Percentiles rank a stretch among this genome's conserved stretches.
Evolutionary conservation across 2,113 vertebrate species (phyloP).

Genomic region (Casuarius casuarius): DNA sequence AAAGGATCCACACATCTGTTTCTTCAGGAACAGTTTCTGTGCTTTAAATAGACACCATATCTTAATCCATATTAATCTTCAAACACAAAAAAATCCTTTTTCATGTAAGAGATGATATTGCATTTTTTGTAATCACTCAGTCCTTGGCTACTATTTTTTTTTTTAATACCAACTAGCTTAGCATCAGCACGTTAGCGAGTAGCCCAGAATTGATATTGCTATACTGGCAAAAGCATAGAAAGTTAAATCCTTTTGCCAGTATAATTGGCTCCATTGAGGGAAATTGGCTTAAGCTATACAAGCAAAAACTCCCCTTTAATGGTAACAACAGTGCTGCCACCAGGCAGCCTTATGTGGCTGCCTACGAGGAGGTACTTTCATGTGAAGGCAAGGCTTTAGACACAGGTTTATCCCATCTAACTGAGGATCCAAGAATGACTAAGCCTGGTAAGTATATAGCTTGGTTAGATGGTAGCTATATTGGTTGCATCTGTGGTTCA

Average conservation of each 20-base stretch:
- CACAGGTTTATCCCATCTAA: constrained; percentile 28
- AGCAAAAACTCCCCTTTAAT: constrained; percentile 20
- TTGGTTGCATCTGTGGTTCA: neutral
- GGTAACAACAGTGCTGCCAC: neutral
- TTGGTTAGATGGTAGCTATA: neutral
- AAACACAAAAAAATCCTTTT: neutral
- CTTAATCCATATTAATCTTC: neutral
- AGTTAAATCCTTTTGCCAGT: neutral
- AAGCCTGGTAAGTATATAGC: neutral
- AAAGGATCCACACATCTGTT: neutral
- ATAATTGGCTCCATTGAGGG: constrained; percentile 1
- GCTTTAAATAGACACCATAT: neutral
- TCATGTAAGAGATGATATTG: neutral
- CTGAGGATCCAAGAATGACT: neutral
- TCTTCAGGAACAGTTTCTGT: neutral
- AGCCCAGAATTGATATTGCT: neutral
- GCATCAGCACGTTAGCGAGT: neutral
- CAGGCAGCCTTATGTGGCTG: neutral
- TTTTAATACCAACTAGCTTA: neutral
- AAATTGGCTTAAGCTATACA: constrained; percentile 20
- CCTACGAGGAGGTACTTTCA: neutral
- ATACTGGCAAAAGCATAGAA: neutral
- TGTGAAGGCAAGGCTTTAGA: neutral
- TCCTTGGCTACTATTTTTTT: neutral
- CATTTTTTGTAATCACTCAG: neutral